These are phyloP conservation scores for Macquaria ambigua DNA, from an alignment of 2,113 vertebrate species.

Conservation along the genomic window DNA sequence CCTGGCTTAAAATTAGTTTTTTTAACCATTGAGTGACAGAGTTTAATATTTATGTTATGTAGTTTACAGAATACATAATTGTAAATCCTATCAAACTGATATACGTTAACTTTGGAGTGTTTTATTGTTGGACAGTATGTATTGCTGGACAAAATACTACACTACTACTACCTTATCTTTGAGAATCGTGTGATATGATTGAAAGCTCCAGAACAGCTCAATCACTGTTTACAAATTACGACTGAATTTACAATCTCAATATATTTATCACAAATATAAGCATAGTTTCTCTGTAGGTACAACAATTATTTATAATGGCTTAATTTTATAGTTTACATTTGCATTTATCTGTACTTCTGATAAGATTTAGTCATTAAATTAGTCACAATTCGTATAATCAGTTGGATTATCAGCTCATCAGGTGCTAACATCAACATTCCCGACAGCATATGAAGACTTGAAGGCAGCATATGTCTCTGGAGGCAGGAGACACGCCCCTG, in stretches of 20 bases:
- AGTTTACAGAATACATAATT: neutral
- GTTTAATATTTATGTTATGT: neutral
- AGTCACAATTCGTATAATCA: too few relatives aligned
- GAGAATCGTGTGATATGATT: neutral
- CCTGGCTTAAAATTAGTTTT: neutral
- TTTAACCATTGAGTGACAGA: neutral
- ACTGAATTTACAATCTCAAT: neutral
- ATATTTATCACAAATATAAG: neutral
- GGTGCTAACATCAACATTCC: neutral
- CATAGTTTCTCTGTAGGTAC: neutral
- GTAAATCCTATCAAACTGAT: neutral
- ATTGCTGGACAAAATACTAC: neutral
- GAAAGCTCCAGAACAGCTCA: neutral
- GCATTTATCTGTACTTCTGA: neutral
- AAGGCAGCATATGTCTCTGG: conserved; percentile 47
- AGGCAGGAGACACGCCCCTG: conserved; percentile 62
- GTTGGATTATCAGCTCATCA: neutral
- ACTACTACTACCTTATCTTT: too few relatives aligned
- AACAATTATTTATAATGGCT: neutral
- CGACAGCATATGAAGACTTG: conserved; percentile 11
- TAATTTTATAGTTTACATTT: neutral
- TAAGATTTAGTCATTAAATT: neutral
- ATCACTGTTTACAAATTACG: neutral
- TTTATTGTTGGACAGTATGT: neutral
- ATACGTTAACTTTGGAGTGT: fast-evolving